A percentile compares a stretch with the other conserved stretches of the same genome.
Evolutionary conservation across 2,888 invertebrate species (phyloP).

Genomic region (Hirtodrosophila trivittata): DNA sequence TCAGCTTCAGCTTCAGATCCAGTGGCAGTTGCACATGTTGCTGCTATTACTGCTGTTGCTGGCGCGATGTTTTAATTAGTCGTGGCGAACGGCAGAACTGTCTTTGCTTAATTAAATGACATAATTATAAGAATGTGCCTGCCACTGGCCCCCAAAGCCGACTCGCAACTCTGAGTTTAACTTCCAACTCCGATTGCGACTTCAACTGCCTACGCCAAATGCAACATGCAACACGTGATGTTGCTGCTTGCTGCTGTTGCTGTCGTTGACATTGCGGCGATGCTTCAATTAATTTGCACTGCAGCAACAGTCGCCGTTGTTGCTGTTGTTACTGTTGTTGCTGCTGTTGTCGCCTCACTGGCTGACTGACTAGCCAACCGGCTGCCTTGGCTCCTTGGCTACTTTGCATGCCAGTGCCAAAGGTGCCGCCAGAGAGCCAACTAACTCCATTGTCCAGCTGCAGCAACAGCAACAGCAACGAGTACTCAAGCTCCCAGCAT

Average conservation of each 20-base stretch:
- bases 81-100: slow-evolving; percentile 74
- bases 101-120: slow-evolving; percentile 83
- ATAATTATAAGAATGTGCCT: slow-evolving; percentile 83
- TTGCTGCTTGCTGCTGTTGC: slow-evolving; percentile 73
- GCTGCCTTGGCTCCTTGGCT: slow-evolving; percentile 34
- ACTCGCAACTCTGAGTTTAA: slow-evolving; percentile 22
- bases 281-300: slow-evolving; percentile 80
- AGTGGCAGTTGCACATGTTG: slow-evolving; percentile 63
- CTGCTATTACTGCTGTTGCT: slow-evolving; percentile 35
- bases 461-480: slow-evolving; percentile 18
- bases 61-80: slow-evolving; percentile 83
- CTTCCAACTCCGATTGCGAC: slow-evolving; percentile 32
- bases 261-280: slow-evolving; percentile 69
- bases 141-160: slow-evolving; percentile 58
- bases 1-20: no score
- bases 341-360: slow-evolving; percentile 36
- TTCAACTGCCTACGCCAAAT: slow-evolving; percentile 70
- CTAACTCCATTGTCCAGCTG: slow-evolving; percentile 66
- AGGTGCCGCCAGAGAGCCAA: slow-evolving; percentile 70
- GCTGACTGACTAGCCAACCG: slow-evolving; percentile 25
- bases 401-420: slow-evolving; percentile 75
- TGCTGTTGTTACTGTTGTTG: not conserved
- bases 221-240: slow-evolving; percentile 80
- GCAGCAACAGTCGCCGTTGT: slow-evolving; percentile 49
- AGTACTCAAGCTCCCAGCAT: slow-evolving; percentile 26